Evolutionary conservation across 2,113 vertebrate species (phyloP).

Genomic region (Cottus gobio): DNA sequence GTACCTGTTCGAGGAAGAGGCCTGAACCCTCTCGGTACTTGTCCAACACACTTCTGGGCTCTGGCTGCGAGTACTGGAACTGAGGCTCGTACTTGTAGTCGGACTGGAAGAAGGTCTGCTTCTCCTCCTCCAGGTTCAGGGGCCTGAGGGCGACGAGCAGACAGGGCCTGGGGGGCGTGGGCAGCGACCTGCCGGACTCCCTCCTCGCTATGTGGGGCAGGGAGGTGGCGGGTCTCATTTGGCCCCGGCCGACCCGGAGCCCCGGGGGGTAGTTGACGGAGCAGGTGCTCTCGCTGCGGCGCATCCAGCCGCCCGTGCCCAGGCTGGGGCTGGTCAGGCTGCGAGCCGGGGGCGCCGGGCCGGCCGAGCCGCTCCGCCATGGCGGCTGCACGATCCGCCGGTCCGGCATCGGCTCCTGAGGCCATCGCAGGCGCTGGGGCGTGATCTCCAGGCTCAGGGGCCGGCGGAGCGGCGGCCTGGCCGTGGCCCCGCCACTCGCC

Average conservation of each 20-base stretch:
- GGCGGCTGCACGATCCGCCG: constrained; percentile 74
- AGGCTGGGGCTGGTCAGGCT: constrained; percentile 81
- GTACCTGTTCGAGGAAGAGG: constrained; percentile 93
- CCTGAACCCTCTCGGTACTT: constrained; percentile 91
- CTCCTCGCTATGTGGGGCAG: constrained; percentile 89
- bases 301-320: constrained; percentile 80
- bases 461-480: constrained; percentile 48
- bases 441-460: constrained; percentile 76
- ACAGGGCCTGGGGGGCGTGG: constrained; percentile 79
- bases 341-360: constrained; percentile 75
- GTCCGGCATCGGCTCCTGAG: constrained; percentile 54
- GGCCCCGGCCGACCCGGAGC: constrained; percentile 51
- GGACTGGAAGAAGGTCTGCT: constrained; percentile 89
- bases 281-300: constrained; percentile 85
- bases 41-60: constrained; percentile 88
- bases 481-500: background rate
- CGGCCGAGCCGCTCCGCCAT: constrained; percentile 73
- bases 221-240: constrained; percentile 87
- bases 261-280: constrained; percentile 76
- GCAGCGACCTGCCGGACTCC: constrained; percentile 18
- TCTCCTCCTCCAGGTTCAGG: constrained; percentile 89
- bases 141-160: constrained; percentile 92
- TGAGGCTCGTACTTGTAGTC: constrained; percentile 92
- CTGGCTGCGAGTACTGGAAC: constrained; percentile 90
- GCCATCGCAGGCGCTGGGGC: constrained; percentile 55